These are phyloP conservation scores for Patiria pectinifera DNA, from an alignment of 53 echinoderm and acorn worm genomes.

Conservation along the genomic window DNA sequence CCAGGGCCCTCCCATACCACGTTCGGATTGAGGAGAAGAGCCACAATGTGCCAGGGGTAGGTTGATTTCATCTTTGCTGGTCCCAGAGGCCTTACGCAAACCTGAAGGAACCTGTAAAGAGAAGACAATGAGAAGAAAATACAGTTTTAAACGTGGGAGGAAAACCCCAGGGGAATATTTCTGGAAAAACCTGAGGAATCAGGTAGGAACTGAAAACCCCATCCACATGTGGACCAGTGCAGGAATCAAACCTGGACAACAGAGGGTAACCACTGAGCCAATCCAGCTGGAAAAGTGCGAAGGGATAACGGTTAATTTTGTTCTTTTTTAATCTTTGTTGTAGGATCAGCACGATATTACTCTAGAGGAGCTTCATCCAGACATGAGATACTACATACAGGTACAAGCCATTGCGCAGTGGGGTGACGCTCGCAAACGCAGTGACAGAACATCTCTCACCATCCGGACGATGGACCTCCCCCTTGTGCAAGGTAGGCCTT, in stretches of 20 bases:
- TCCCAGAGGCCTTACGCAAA: neutral
- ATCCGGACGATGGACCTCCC: slow-evolving; percentile 64
- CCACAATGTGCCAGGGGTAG: slow-evolving; percentile 71
- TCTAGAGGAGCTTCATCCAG: slow-evolving; percentile 63
- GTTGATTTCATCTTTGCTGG: neutral
- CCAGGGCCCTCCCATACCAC: slow-evolving; percentile 37
- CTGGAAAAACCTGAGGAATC: too few species aligned
- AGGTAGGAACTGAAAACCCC: too few species aligned
- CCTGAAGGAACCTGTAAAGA: too few species aligned
- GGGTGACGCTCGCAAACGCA: slow-evolving; percentile 67
- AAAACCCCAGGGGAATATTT: too few species aligned
- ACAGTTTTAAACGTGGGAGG: too few species aligned
- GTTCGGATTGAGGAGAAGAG: slow-evolving; percentile 64
- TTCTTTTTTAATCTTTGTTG: neutral
- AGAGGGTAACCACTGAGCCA: too few species aligned
- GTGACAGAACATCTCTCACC: slow-evolving; percentile 63
- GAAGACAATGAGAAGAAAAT: too few species aligned
- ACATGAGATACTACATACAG: slow-evolving; percentile 84
- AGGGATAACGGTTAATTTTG: neutral
- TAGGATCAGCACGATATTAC: slow-evolving; percentile 65
- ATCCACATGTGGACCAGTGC: too few species aligned
- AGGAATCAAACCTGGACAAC: too few species aligned
- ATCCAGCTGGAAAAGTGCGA: too few species aligned
- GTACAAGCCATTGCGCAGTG: slow-evolving; percentile 81
- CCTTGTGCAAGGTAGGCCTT: slow-evolving; percentile 11